Base-by-base conservation (phyloP, 2,888 invertebrate species). In the Julus scanicus region DNA sequence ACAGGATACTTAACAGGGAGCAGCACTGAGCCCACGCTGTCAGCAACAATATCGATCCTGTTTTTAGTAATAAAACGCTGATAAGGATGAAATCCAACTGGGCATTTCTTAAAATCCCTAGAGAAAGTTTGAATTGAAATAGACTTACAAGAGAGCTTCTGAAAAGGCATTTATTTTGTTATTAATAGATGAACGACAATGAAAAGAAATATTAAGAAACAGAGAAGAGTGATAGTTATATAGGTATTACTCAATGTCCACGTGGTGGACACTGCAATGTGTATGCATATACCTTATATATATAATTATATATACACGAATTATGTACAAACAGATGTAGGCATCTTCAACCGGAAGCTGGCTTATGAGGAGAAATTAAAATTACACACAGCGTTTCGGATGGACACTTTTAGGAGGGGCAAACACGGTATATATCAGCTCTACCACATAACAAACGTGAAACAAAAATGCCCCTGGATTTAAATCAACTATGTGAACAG, bases 131-230 rank as follows among this genome's bases (percentile, higher is more conserved):
- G 63, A 63, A 63, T n/a, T 63, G 20, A 63, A n/a, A 63, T n/a
- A 63, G 63, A n/a, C 20, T 17, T 20, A 63, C 63, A n/a, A 63
- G 20, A 9, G n/a, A 63, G 63, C 63, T 63, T 63, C 63, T 63
- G 63, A 63, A 63, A 63, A 63, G 63, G 63, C 63, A 20, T 63
- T 63, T 63, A 63, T 63, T 63, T 63, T 20, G n/a, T 63, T 63
- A 63, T 63, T 63, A 63, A 63, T 63, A 63, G 63, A 63, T 63
- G 63, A 63, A 63, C 63, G 63, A 63, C 63, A 63, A 63, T 63
- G 63, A 20, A 63, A 63, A 63, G 63, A 63, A 63, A 63, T 63
- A 63, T 63, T 63, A 63, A 63, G 63, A 63, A 63, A 63, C 63
- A 63, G 63, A 63, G 63, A 63, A 63, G 53, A 53, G 63, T 63